These are phyloP conservation scores for Serinus canaria DNA, from an alignment of 2,113 vertebrate species.

Conservation along the genomic window DNA sequence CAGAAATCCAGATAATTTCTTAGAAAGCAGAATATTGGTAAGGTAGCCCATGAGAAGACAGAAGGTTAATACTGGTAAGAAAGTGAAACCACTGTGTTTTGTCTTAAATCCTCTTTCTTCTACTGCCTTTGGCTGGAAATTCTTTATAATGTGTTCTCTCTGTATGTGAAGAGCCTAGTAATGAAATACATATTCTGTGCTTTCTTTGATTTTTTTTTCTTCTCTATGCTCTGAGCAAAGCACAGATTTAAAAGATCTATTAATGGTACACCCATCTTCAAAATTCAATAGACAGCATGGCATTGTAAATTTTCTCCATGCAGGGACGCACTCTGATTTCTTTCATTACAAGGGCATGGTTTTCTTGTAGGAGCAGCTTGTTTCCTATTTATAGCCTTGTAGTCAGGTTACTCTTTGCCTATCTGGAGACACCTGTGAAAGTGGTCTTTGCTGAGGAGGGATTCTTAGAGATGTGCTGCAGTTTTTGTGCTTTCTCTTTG, in stretches of 20 bases:
- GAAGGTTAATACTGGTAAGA: neutral
- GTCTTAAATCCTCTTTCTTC: neutral
- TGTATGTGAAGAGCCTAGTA: neutral
- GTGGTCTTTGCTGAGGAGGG: neutral
- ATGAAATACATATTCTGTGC: neutral
- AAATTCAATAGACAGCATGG: neutral
- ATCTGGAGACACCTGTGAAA: neutral
- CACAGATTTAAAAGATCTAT: neutral
- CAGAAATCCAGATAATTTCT: neutral
- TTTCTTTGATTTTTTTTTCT: neutral
- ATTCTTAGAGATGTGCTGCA: neutral
- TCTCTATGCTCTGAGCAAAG: neutral
- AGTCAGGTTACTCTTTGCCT: neutral
- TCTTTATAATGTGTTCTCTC: neutral
- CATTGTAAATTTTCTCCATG: neutral
- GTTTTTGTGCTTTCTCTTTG: neutral
- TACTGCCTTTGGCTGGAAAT: neutral
- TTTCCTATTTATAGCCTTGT: neutral
- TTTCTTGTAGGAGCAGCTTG: neutral
- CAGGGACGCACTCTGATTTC: neutral
- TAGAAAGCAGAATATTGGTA: neutral
- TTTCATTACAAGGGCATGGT: neutral
- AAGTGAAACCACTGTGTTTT: neutral
- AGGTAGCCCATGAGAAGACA: neutral
- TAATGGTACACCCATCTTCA: neutral